A percentile compares a stretch with the other conserved stretches of the same genome.
These are phyloP conservation scores for Drosophila hawaiiensis DNA, from an alignment of 2,888 invertebrate species.

Conservation along the genomic window DNA sequence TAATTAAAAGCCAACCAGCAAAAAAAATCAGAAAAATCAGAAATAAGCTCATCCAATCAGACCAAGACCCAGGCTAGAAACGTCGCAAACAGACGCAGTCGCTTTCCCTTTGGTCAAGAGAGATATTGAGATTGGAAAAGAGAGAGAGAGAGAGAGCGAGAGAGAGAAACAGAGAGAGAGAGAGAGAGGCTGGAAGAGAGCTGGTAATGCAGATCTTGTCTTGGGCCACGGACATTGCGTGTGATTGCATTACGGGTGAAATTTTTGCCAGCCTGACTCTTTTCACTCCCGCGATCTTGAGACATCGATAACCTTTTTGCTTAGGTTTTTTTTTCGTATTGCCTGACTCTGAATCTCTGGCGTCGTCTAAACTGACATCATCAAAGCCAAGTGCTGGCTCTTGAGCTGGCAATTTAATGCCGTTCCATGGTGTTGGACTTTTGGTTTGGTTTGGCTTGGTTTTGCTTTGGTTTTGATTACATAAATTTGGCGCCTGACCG, in stretches of 20 bases:
- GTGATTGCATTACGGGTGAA: conserved; percentile 79
- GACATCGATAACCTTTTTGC: conserved; percentile 74
- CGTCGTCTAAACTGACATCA: conserved; percentile 67
- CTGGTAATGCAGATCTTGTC: conserved; percentile 51
- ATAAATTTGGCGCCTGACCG: conserved; percentile 71
- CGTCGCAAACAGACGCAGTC: conserved; percentile 20
- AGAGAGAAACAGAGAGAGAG: background rate
- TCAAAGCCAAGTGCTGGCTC: conserved; percentile 48
- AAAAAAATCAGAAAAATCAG: background rate
- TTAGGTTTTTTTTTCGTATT: conserved; percentile 55
- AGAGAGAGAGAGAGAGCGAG: conserved; percentile 1
- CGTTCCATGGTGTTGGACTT: conserved; percentile 43
- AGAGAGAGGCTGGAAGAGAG: conserved; percentile 21
- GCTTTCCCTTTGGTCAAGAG: conserved; percentile 62
- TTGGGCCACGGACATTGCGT: conserved; percentile 71
- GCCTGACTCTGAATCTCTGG: conserved; percentile 5
- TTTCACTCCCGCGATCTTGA: conserved; percentile 68
- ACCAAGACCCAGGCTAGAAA: conserved; percentile 43
- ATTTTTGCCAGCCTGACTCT: conserved; percentile 58
- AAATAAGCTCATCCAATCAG: conserved; percentile 39
- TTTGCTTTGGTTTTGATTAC: conserved; percentile 71
- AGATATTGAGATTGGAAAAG: background rate
- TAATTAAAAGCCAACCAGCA: conserved; percentile 47
- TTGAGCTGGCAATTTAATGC: conserved; percentile 66
- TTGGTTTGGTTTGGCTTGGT: background rate